Base-by-base conservation (phyloP, 2,797 vertebrate species). In the Acanthurus lineatus region DNA sequence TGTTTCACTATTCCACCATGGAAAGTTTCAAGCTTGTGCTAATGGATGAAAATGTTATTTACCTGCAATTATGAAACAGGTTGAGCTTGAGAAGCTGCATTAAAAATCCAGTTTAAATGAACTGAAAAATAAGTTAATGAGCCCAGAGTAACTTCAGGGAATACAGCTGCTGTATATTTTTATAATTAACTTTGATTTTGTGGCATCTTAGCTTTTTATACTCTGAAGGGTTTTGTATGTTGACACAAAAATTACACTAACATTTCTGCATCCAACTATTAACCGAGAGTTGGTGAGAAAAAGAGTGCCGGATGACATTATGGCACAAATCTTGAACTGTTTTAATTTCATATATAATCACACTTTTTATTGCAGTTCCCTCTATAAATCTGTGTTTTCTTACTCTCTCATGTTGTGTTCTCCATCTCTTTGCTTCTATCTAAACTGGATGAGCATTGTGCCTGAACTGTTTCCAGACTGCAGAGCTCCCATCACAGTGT, bases 111-210 rank as follows among this genome's bases (percentile, higher is more conserved):
- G 11, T 65, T 72, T 60, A 49, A 85, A 68, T 64, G 17, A 38
- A 57, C 53, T 66, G 71, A 82, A 78, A 68, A 63, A 62, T 19
- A 56, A 47, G 53, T 71, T 72, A 78, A 76, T 78, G 67, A 75
- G 61, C 54, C 20, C 48, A 20, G 25, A 14, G 6, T 58, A 65
- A 81, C 79, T 78, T 45, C 9, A n/a, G 59, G 68, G 58, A 76
- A 57, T 25, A 61, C 68, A 71, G 38, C 56, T 67, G 45, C 56
- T 66, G 61, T 57, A 40, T 54, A 64, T 51, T 72, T 73, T 49
- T 61, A 25, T 74, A 62, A 78, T 75, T 74, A 67, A 56, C 40
- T 49, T 60, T 60, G 32, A 2, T n/a, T 68, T 8, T 45, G 35
- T 32, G 9, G 54, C 32, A 45, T 54, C 53, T 40, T 45, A 53